Evolutionary conservation across 2,797 vertebrate genomes (phyloP).

Genomic region (Helarctos malayanus): DNA sequence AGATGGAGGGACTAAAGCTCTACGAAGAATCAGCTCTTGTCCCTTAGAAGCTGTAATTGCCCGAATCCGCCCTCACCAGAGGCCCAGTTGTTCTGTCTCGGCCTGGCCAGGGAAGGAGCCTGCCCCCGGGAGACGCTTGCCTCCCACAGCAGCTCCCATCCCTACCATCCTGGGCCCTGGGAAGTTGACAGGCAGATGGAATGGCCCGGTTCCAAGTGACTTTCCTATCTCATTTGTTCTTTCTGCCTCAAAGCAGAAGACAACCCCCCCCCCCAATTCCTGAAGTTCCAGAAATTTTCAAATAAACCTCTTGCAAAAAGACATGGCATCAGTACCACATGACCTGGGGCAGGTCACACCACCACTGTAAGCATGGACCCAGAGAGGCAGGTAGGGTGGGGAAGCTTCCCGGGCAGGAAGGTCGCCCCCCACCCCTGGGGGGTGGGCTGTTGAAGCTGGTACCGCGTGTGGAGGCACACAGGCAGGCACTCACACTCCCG

Average conservation of each 20-base stretch:
- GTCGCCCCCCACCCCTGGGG: no score
- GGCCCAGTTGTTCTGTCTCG: neutral
- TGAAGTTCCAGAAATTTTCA: constrained; percentile 33
- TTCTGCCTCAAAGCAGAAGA: constrained; percentile 38
- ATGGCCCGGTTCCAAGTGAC: neutral
- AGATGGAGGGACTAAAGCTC: neutral
- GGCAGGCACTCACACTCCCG: neutral
- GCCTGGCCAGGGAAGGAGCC: fast-evolving
- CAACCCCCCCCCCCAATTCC: neutral
- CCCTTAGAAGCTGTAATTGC: neutral
- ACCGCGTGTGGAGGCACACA: neutral
- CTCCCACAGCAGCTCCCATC: no score
- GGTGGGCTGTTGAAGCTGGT: neutral
- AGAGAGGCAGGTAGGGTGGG: neutral
- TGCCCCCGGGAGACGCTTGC: neutral
- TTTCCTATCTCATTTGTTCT: neutral
- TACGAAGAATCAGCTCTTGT: neutral
- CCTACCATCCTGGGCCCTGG: neutral
- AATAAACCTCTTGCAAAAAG: neutral
- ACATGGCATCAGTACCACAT: neutral
- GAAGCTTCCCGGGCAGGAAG: neutral
- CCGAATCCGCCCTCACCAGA: neutral
- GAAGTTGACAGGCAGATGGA: neutral
- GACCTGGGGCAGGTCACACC: neutral
- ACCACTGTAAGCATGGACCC: neutral